These are phyloP conservation scores for Porites cylindrica DNA, from an alignment of 92 coral and sea anemone genomes.

Conservation along the genomic window DNA sequence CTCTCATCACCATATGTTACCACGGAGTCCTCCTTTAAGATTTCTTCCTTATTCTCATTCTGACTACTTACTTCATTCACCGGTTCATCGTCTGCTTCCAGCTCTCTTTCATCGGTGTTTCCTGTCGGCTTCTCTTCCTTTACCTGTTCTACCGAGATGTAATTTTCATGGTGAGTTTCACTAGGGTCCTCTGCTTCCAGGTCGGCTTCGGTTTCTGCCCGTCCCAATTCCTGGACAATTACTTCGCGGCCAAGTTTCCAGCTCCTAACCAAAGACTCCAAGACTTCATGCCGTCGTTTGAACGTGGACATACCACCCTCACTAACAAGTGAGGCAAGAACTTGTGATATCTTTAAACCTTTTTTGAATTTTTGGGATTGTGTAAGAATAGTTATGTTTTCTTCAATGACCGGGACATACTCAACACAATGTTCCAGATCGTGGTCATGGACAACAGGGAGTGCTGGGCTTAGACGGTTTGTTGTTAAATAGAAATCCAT, in stretches of 20 bases:
- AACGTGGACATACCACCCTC: slow-evolving; percentile 71
- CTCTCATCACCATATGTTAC: neutral
- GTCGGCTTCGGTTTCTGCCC: slow-evolving; percentile 19
- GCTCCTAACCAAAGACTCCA: slow-evolving; percentile 27
- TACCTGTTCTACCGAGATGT: neutral
- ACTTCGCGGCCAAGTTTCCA: slow-evolving; percentile 64
- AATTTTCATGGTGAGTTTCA: neutral
- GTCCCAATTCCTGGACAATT: slow-evolving; percentile 25
- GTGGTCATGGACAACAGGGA: neutral
- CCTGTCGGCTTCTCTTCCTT: neutral
- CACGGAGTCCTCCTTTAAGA: neutral
- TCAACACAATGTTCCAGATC: slow-evolving; percentile 7
- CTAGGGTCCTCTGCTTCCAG: slow-evolving; percentile 25
- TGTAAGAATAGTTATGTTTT: slow-evolving; percentile 8
- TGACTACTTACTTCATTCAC: neutral
- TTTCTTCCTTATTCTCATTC: neutral
- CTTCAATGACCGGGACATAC: neutral
- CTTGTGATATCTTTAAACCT: slow-evolving; percentile 60
- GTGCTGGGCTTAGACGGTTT: slow-evolving; percentile 39
- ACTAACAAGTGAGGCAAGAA: slow-evolving; percentile 62
- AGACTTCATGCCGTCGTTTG: slow-evolving; percentile 37
- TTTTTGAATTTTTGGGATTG: slow-evolving; percentile 65
- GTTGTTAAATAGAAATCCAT: slow-evolving; percentile 52
- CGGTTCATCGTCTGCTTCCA: neutral
- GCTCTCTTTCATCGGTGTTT: neutral